Evolutionary conservation across 2,797 vertebrate species (phyloP).

Genomic region (Champsocephalus esox): DNA sequence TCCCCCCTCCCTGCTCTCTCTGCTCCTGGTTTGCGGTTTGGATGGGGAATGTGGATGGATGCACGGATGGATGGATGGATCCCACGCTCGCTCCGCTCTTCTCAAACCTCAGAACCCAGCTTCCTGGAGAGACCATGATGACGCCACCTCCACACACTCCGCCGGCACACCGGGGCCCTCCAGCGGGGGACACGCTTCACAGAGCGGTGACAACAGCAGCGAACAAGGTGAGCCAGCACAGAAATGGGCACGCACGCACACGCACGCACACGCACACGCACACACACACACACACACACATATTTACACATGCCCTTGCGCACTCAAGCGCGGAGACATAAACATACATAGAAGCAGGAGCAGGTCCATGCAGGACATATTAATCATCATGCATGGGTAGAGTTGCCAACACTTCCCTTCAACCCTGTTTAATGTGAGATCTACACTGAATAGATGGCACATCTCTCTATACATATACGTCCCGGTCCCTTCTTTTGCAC

Average conservation of each 20-base stretch:
- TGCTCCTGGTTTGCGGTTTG: slow-evolving; percentile 87
- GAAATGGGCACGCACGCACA: slow-evolving; percentile 41
- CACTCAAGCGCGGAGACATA: slow-evolving; percentile 21
- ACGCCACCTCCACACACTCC: slow-evolving; percentile 98
- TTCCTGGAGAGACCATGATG: slow-evolving; percentile 99
- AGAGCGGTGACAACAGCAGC: slow-evolving; percentile 99
- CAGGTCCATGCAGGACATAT: slow-evolving; percentile 61
- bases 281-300: slow-evolving; percentile 4
- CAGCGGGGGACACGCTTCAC: slow-evolving; percentile 98
- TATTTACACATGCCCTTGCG: slow-evolving; percentile 12
- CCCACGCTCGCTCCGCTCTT: slow-evolving; percentile 76
- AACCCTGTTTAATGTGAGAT: slow-evolving; percentile 62
- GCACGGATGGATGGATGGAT: slow-evolving; percentile 75
- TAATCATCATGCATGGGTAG: slow-evolving; percentile 54
- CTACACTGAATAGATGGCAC: slow-evolving; percentile 57
- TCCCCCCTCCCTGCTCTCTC: slow-evolving; percentile 46
- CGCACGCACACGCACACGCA: not conserved
- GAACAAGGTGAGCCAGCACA: slow-evolving; percentile 94
- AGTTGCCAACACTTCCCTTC: slow-evolving; percentile 64
- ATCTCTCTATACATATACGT: slow-evolving; percentile 37
- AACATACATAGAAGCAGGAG: slow-evolving; percentile 42
- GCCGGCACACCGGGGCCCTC: slow-evolving; percentile 99
- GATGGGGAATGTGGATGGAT: slow-evolving; percentile 82
- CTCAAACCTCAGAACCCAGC: slow-evolving; percentile 95
- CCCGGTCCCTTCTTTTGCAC: slow-evolving; percentile 54